phyloP scores from a whole-genome alignment of 2,888 invertebrate genomes.

The Drosophila peninsularis region DNA sequence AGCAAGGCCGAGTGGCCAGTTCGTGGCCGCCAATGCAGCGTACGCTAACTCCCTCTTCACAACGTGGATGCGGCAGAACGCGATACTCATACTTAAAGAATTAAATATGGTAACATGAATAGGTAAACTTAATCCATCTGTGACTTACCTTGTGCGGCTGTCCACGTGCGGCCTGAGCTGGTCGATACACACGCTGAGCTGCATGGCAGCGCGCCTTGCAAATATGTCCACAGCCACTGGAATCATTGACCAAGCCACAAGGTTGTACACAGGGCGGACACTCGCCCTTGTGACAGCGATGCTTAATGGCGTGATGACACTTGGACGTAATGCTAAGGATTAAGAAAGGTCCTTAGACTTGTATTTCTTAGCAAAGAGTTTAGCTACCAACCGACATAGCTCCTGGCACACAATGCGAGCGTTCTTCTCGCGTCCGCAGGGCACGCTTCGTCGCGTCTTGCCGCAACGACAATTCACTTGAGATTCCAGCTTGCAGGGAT shows the following conservation, averaged over 20 bases:
- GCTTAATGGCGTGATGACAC: slow-evolving; percentile 93
- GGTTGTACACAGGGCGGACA: slow-evolving; percentile 93
- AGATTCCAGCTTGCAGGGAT: slow-evolving; percentile 88
- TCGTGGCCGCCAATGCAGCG: slow-evolving; percentile 91
- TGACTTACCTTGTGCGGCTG: slow-evolving; percentile 58
- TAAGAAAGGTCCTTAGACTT: neutral
- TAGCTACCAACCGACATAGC: slow-evolving; percentile 87
- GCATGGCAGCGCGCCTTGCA: slow-evolving; percentile 92
- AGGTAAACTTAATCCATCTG: too few species aligned
- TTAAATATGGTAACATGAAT: neutral
- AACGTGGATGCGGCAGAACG: slow-evolving; percentile 89
- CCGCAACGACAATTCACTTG: slow-evolving; percentile 92
- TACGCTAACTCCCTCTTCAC: slow-evolving; percentile 89
- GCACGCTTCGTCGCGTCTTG: slow-evolving; percentile 90
- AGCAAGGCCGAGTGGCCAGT: slow-evolving; percentile 88
- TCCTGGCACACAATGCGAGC: slow-evolving; percentile 91
- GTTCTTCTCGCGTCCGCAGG: slow-evolving; percentile 92
- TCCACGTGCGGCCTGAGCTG: slow-evolving; percentile 21
- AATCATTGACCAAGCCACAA: slow-evolving; percentile 87
- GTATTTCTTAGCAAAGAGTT: too few species aligned
- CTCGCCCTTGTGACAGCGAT: slow-evolving; percentile 92
- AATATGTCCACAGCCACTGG: slow-evolving; percentile 85
- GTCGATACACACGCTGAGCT: slow-evolving; percentile 86
- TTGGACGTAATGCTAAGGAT: slow-evolving; percentile 88
- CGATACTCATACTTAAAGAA: slow-evolving; percentile 84